Conservation (phyloP, 2,113 vertebrate species). For the Panurus biarmicus region DNA sequence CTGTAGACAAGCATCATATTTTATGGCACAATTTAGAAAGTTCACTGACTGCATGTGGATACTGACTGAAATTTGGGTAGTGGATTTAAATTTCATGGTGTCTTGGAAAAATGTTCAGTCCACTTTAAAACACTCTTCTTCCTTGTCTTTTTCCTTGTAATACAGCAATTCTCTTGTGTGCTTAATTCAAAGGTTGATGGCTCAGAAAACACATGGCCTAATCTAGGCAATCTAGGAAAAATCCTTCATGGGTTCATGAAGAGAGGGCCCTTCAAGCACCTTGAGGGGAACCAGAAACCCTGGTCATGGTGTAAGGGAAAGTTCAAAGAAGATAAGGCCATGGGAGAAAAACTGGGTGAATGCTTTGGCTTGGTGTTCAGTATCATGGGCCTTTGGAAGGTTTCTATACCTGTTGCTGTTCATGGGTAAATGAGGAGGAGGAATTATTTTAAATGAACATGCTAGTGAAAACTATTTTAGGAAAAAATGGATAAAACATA, state of each 20-base stretch:
- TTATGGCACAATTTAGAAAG: background rate
- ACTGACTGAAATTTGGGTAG: background rate
- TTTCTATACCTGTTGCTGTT: background rate
- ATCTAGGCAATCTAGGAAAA: background rate
- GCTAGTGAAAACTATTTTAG: background rate
- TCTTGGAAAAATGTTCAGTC: background rate
- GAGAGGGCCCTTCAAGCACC: background rate
- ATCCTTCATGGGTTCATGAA: background rate
- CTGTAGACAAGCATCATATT: background rate
- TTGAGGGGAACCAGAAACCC: background rate
- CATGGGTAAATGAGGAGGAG: background rate
- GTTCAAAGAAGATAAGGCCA: background rate
- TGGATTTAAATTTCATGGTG: background rate
- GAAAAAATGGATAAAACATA: background rate
- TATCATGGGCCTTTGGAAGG: background rate
- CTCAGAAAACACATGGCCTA: background rate
- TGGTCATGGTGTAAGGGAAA: background rate
- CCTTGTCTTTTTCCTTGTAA: background rate
- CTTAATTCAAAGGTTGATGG: background rate
- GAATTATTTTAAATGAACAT: background rate
- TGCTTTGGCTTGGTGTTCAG: background rate
- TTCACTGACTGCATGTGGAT: background rate
- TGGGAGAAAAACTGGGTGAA: background rate
- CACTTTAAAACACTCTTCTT: background rate
- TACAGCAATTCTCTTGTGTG: background rate